phyloP scores from a whole-genome alignment of 2,888 invertebrate genomes.

The Sericinus montela region DNA sequence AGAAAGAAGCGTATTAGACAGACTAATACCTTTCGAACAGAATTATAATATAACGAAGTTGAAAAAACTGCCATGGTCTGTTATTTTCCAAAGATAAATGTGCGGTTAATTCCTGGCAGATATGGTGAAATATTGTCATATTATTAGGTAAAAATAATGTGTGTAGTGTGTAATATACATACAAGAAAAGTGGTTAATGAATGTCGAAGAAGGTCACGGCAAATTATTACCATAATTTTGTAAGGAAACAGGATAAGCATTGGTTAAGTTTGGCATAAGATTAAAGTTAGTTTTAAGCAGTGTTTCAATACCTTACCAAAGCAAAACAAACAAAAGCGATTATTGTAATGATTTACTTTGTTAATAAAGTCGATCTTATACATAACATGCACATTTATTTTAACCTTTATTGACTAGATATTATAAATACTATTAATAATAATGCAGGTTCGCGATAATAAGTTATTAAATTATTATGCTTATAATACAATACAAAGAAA shows the following conservation, averaged over 20 bases:
- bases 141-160: no score
- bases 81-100: slow-evolving; percentile 53
- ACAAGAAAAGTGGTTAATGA: no score
- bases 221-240: no score
- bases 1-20: slow-evolving; percentile 21
- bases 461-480: no score
- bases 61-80: slow-evolving; percentile 62
- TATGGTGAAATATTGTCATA: no score
- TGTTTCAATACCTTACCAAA: background rate
- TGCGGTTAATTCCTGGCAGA: background rate
- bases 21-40: slow-evolving; percentile 38
- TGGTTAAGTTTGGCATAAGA: slow-evolving; percentile 21
- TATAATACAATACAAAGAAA: no score
- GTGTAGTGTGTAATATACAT: no score
- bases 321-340: slow-evolving; percentile 14
- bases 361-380: slow-evolving; percentile 14
- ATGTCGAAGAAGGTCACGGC: no score
- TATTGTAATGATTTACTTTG: slow-evolving; percentile 18
- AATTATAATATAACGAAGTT: slow-evolving; percentile 51
- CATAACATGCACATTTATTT: background rate
- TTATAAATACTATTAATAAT: no score
- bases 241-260: background rate
- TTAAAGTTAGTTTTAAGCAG: slow-evolving; percentile 18
- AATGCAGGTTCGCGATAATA: no score
- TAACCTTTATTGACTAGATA: no score